Conservation (phyloP, 2,888 invertebrate species). For the Philopedon plagiatum region DNA sequence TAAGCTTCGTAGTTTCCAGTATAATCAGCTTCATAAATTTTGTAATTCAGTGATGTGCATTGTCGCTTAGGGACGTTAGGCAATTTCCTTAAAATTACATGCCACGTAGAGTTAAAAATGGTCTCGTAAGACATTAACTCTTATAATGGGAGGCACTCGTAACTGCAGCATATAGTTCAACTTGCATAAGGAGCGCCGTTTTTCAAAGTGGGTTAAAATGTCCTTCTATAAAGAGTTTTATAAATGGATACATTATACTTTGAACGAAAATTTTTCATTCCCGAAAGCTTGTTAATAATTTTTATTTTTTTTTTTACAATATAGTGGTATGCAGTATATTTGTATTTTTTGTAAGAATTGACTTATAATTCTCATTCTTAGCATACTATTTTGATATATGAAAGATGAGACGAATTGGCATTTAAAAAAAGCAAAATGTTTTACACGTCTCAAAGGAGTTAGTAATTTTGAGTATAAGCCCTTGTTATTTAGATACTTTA, state of each 20-base stretch:
- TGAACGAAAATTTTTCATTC: neutral
- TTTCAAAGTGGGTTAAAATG: constrained; percentile 32
- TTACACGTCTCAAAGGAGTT: no score
- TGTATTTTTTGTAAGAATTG: no score
- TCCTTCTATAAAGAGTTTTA: constrained; percentile 19
- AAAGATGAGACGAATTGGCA: no score
- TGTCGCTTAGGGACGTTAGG: neutral
- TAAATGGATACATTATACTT: constrained; percentile 30
- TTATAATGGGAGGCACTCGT: constrained; percentile 25
- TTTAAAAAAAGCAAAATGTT: no score
- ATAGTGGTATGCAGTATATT: no score
- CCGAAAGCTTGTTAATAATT: neutral
- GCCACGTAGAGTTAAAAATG: constrained; percentile 8
- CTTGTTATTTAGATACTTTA: no score
- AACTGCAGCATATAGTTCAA: constrained; percentile 28
- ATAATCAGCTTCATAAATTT: constrained; percentile 1
- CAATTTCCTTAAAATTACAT: constrained; percentile 9
- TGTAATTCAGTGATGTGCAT: neutral
- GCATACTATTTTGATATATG: no score
- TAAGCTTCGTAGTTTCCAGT: no score
- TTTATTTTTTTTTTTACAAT: no score
- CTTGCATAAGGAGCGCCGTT: constrained; percentile 34
- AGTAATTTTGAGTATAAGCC: no score
- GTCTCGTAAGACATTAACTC: constrained; percentile 29
- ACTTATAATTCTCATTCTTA: no score